These are phyloP conservation scores for Hapalemur alaotrensis DNA, from an alignment of 2,797 vertebrate genomes.

Conservation along the genomic window DNA sequence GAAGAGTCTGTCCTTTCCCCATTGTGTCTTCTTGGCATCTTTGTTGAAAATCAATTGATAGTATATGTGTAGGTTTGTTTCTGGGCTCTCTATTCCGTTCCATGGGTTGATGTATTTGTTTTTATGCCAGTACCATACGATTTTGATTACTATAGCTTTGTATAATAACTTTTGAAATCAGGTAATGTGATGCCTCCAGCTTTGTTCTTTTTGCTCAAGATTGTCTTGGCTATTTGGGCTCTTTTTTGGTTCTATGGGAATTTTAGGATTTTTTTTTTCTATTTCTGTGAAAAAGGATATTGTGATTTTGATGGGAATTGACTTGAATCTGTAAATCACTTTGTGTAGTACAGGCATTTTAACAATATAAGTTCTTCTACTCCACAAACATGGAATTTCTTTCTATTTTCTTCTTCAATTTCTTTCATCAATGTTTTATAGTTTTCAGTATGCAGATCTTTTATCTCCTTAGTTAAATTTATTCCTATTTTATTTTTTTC, in stretches of 20 bases:
- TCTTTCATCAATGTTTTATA: neutral
- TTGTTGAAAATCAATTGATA: neutral
- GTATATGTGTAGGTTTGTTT: neutral
- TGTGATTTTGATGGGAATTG: neutral
- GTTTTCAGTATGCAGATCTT: neutral
- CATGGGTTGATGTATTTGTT: neutral
- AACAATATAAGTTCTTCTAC: neutral
- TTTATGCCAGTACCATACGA: neutral
- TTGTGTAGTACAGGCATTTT: neutral
- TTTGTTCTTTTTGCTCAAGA: neutral
- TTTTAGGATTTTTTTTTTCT: neutral
- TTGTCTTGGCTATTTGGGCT: neutral
- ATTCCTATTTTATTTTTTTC: neutral
- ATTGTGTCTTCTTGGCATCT: neutral
- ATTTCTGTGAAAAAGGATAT: neutral
- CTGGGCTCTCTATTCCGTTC: neutral
- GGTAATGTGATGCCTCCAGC: neutral
- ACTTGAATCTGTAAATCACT: neutral
- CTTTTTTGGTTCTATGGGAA: neutral
- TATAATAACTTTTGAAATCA: neutral
- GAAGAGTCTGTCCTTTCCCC: neutral
- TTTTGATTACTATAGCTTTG: neutral
- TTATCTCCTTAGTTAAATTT: neutral
- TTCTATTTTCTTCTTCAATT: neutral
- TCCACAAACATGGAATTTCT: neutral